Evolutionary conservation across 1,140 invertebrate species (phyloP).

Genomic region (Caenorhabditis inopinata): DNA sequence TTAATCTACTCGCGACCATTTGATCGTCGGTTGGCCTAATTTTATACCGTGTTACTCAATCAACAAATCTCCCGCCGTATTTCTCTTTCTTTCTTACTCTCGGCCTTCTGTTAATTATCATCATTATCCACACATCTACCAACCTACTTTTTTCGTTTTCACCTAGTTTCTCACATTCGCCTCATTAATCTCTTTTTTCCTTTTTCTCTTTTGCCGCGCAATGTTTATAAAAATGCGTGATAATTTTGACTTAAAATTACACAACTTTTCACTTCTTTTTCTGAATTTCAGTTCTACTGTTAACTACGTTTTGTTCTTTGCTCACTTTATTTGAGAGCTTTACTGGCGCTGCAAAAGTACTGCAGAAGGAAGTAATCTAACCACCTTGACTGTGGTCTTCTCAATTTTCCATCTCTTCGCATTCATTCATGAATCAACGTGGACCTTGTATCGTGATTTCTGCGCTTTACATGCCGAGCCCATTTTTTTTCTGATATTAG

Average conservation of each 20-base stretch:
- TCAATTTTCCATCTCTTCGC: too few relatives aligned
- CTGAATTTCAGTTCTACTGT: not conserved
- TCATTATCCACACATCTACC: not conserved
- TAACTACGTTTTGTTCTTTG: not conserved
- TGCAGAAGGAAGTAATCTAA: too few relatives aligned
- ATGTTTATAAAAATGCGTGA: not conserved
- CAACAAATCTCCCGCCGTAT: not conserved
- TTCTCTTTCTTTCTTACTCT: not conserved
- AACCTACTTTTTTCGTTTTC: not conserved
- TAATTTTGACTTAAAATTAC: not conserved
- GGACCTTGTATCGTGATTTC: too few relatives aligned
- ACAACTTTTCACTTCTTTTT: too few relatives aligned
- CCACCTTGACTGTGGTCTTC: too few relatives aligned
- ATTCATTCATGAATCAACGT: too few relatives aligned
- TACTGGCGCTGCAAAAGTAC: too few relatives aligned
- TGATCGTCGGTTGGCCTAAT: not conserved
- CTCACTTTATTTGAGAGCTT: not conserved
- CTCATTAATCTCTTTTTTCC: not conserved
- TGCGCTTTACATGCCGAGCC: too few relatives aligned
- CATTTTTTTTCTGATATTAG: too few relatives aligned
- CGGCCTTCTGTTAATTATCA: too few relatives aligned
- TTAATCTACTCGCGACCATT: not conserved
- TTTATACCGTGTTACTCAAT: conserved; percentile 7
- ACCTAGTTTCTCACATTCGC: not conserved
- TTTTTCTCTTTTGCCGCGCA: not conserved